These are phyloP conservation scores for Ariolimax columbianus DNA, from an alignment of 2,888 invertebrate genomes.

Conservation along the genomic window DNA sequence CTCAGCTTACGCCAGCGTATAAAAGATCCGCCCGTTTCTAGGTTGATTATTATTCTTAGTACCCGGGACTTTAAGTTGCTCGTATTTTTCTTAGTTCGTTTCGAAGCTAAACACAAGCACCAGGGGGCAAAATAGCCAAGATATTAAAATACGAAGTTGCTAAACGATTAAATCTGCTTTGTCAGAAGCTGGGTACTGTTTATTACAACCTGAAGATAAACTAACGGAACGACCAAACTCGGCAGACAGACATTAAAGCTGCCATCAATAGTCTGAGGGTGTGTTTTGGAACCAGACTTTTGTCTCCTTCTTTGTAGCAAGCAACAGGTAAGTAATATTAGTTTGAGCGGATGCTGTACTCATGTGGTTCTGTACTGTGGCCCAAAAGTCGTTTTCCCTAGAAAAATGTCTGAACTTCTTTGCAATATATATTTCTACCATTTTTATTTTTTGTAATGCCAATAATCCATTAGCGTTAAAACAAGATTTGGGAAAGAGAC, in stretches of 20 bases:
- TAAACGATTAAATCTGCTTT: neutral
- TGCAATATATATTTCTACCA: no score
- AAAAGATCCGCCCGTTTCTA: slow-evolving; percentile 9
- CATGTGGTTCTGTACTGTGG: no score
- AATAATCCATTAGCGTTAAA: no score
- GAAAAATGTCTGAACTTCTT: no score
- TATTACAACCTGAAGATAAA: neutral
- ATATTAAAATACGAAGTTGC: neutral
- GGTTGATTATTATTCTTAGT: slow-evolving; percentile 7
- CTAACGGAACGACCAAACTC: neutral
- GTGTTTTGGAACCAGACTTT: neutral
- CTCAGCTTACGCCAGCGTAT: neutral
- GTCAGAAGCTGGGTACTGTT: neutral
- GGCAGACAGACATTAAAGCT: neutral
- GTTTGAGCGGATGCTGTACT: no score
- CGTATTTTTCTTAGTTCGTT: neutral
- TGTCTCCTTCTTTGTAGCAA: neutral
- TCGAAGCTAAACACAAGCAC: neutral
- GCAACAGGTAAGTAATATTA: neutral
- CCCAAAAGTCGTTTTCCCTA: no score
- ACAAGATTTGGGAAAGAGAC: no score
- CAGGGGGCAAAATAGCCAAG: neutral
- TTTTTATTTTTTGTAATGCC: no score
- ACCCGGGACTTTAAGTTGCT: slow-evolving; percentile 17
- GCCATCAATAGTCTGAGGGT: neutral